Base-by-base conservation (phyloP, 2,797 vertebrate species). In the Sphenopsis melanotis region DNA sequence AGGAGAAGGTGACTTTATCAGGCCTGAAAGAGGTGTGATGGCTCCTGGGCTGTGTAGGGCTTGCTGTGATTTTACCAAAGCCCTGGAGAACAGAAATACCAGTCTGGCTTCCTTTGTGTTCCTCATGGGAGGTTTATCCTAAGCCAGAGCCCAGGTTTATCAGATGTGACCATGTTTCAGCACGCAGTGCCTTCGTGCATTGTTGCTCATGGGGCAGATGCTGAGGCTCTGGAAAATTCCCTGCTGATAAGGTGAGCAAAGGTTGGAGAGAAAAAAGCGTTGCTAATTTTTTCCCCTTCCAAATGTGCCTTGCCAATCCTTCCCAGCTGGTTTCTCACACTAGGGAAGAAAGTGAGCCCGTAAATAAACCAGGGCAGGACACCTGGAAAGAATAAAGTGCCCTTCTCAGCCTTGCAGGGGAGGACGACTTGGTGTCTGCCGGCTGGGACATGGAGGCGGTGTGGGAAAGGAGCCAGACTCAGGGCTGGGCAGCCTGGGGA, bases 371-470 rank as follows among this genome's bases (percentile, higher is more conserved):
- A 66, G 95, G 93, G 72, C 79, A 86, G 90, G 94, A 97, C 97
- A 98, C 98, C 98, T 98, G 97, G 97, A 98, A 98, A 87, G 95
- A 97, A 97, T 98, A 97, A 97, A 96, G 89, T 88, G 94, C 87
- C 92, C 95, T 95, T 95, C 90, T 94, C 87, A 96, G 29, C 95
- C 92, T 96, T 92, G 87, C 87, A 61, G 94, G 85, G 92, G 68
- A 92, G 95, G 91, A 79, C 52, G 87, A 82, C 93, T 77, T 6
- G 2, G 84, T 95, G 94, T 94, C 82, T 93, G 95, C 87, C 15
- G 59, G 79, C 90, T 64, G 92, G 83, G 92, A 41, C 44, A 24
- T 1, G 17, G 76, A 55, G 83, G 83, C 1, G 1, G 46, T 89
- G 89, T 68, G 86, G 94, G 90, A 92, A 86, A 79, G 88, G 95